Base-by-base conservation (phyloP, 1,140 invertebrate genomes). In the Drosophila mojavensis region DNA sequence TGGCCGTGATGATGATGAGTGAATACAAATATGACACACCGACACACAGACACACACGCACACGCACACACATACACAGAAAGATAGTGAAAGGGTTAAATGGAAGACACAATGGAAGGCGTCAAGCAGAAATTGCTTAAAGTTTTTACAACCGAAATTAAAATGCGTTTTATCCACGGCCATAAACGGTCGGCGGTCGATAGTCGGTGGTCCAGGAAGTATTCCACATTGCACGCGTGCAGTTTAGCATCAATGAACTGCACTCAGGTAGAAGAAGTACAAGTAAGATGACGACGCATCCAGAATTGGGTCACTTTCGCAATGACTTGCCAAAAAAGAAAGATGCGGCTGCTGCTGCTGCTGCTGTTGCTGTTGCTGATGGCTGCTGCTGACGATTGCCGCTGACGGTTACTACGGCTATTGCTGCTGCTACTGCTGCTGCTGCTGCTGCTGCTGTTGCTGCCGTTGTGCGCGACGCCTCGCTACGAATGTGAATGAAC, bases 401-500 rank as follows among this genome's bases (percentile, higher is more conserved):
- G 78, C 63, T 43, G 56, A 39, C 59, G 11, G 50, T 4, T 11
- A 39, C 28, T 28, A 24, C 9, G 51, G 41, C 53, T 56, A 45
- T 36, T 63, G 63, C n/a, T 58, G 26, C 56, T 30, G 78, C 61
- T 86, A 78, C 66, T 75, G 81, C 74, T 70, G 85, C 64, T 30
- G 48, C 7, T 33, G 7, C 26, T 28, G n/a, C 9, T 51, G 41
- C 53, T 56, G 51, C n/a, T 51, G 33, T 50, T 30, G 78, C 61
- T 86, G 81, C 66, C 73, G 81, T 78, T 70, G 85, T 58, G 82
- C 73, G 83, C 83, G 83, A 80, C 68, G 75, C 78, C 71, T 79
- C 75, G 78, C 81, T 77, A 90, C 85, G 89, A 91, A 77, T 91
- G 89, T 90, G 89, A 91, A 91, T 90, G 86, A 89, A 85, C 85